Conservation (phyloP, 1,140 invertebrate genomes). For the Hypothenemus hampei region DNA sequence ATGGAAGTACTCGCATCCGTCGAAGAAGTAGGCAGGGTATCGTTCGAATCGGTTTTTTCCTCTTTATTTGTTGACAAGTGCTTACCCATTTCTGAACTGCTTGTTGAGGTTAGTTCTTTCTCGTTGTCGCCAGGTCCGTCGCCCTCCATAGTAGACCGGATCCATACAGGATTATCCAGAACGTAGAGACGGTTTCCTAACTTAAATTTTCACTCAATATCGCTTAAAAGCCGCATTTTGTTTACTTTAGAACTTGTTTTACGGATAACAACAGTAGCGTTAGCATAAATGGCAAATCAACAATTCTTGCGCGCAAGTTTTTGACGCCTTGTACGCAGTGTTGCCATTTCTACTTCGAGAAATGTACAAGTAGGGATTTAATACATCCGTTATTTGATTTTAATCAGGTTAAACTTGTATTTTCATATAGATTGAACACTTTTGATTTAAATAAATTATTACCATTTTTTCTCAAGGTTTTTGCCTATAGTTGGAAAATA, state of each 20-base stretch:
- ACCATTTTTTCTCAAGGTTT: too few species aligned
- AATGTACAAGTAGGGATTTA: too few species aligned
- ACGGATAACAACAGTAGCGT: slow-evolving; percentile 10
- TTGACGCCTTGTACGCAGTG: slow-evolving; percentile 12
- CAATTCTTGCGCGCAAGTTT: slow-evolving; percentile 2
- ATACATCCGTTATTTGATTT: too few species aligned
- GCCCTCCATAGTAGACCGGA: slow-evolving; percentile 58
- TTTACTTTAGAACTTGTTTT: slow-evolving; percentile 19
- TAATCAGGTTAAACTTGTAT: too few species aligned
- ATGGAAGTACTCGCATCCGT: slow-evolving; percentile 33
- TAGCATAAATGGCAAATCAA: slow-evolving; percentile 2
- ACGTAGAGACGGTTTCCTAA: background rate
- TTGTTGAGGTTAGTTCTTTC: slow-evolving; percentile 37
- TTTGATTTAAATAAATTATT: too few species aligned
- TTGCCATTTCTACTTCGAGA: too few species aligned
- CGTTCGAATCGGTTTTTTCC: slow-evolving; percentile 36
- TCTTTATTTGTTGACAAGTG: slow-evolving; percentile 32
- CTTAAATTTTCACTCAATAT: background rate
- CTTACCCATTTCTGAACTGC: slow-evolving; percentile 24
- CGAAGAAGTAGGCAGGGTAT: slow-evolving; percentile 38
- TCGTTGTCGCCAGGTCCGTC: slow-evolving; percentile 29
- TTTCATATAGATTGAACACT: too few species aligned
- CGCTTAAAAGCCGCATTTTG: slow-evolving; percentile 13
- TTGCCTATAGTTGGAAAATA: too few species aligned
- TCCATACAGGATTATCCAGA: slow-evolving; percentile 39